phyloP scores from a whole-genome alignment of 1,140 invertebrate genomes.

The Drosophila baimaii region DNA sequence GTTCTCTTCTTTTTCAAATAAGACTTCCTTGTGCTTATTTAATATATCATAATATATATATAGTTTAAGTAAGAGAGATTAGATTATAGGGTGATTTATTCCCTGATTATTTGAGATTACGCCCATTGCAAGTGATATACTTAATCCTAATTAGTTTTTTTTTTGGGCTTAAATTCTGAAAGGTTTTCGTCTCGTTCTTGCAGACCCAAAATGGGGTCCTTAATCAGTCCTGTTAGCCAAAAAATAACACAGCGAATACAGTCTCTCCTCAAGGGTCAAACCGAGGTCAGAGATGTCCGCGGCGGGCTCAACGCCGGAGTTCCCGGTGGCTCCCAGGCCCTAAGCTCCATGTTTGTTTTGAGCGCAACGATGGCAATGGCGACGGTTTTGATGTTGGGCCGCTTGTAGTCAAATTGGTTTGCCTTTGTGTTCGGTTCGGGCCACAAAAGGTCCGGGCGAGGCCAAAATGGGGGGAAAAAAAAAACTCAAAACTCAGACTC shows the following conservation, averaged over 20 bases:
- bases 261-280: not conserved
- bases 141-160: conserved; percentile 8
- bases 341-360: conserved; percentile 62
- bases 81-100: not conserved
- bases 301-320: not conserved
- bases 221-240: conserved; percentile 12
- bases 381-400: conserved; percentile 74
- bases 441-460: conserved; percentile 44
- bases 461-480: conserved; percentile 26
- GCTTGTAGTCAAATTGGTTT: conserved; percentile 76
- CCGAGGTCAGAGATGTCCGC: not conserved
- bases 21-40: no score
- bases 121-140: not conserved
- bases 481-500: conserved; percentile 38
- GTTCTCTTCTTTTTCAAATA: no score
- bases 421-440: conserved; percentile 64
- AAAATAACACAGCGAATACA: not conserved
- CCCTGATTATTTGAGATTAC: not conserved
- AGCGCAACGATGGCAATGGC: conserved; percentile 39
- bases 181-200: not conserved
- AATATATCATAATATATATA: no score
- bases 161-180: not conserved
- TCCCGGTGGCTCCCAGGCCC: not conserved
- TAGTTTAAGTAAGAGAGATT: not conserved
- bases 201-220: not conserved